These are phyloP conservation scores for Parotocinclus haroldoi DNA, from an alignment of 2,797 vertebrate species.

Conservation along the genomic window DNA sequence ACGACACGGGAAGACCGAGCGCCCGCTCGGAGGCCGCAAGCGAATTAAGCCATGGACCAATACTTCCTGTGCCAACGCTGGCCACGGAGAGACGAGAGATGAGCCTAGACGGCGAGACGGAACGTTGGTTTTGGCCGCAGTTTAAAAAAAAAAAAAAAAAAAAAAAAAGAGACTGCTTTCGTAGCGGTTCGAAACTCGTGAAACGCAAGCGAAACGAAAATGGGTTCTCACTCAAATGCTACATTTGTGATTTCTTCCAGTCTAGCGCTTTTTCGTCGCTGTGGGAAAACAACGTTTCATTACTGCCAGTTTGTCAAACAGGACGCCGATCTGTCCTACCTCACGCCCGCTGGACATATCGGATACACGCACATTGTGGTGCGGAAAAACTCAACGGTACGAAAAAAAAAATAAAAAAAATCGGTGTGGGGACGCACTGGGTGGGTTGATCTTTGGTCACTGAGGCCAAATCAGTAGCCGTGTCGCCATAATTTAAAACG, in stretches of 20 bases:
- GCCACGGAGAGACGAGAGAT: too few species aligned
- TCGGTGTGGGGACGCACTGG: too few species aligned
- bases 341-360: constrained; percentile 72
- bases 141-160: too few species aligned
- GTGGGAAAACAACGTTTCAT: constrained; percentile 46
- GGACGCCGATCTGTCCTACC: constrained; percentile 61
- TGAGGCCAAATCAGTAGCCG: too few species aligned
- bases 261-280: constrained; percentile 57
- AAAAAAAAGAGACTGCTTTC: constrained; percentile 50
- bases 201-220: constrained; percentile 40
- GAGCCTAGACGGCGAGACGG: too few species aligned
- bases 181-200: constrained; percentile 44
- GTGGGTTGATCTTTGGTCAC: too few species aligned
- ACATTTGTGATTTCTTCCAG: constrained; percentile 64
- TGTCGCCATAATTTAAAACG: too few species aligned
- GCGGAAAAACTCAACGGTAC: too few species aligned
- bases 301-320: constrained; percentile 66
- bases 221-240: constrained; percentile 55
- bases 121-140: constrained; percentile 57
- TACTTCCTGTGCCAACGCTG: neutral
- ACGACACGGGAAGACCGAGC: constrained; percentile 47
- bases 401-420: too few species aligned
- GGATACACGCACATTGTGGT: constrained; percentile 54
- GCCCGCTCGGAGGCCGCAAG: constrained; percentile 43
- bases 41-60: constrained; percentile 47